Conservation (phyloP, 2,797 vertebrate genomes). For the Mus spretus region DNA sequence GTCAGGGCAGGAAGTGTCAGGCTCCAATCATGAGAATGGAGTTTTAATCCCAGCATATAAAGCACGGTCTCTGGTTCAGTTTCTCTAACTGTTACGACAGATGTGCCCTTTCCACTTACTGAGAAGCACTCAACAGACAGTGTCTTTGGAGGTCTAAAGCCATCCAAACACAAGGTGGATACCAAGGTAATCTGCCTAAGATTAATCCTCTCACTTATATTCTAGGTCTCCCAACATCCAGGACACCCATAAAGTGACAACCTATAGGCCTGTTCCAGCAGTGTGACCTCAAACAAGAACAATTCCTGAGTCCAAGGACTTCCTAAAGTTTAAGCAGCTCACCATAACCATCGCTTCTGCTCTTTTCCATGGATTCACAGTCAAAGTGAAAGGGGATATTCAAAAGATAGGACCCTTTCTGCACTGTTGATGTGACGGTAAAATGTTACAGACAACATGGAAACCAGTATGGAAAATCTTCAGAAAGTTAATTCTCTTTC, state of each 20-base stretch:
- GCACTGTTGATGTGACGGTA: neutral
- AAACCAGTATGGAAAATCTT: neutral
- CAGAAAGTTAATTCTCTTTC: slow-evolving; percentile 25
- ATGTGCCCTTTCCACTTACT: neutral
- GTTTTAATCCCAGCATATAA: slow-evolving; percentile 8
- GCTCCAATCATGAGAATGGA: neutral
- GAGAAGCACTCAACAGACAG: neutral
- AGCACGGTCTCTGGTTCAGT: neutral
- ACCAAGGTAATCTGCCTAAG: neutral
- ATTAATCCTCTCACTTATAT: neutral
- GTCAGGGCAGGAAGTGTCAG: neutral
- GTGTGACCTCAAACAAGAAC: neutral
- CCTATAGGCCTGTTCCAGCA: neutral
- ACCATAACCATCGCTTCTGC: neutral
- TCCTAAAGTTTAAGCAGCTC: neutral
- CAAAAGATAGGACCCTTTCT: neutral
- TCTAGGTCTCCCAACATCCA: neutral
- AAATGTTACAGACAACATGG: neutral
- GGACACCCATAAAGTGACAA: neutral
- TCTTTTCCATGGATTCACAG: neutral
- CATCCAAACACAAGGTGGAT: neutral
- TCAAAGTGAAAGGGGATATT: neutral
- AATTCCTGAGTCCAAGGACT: neutral
- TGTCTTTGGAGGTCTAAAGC: neutral
- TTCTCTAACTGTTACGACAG: neutral